These are phyloP conservation scores for Calonectris borealis DNA, from an alignment of 2,113 vertebrate species.

Conservation along the genomic window DNA sequence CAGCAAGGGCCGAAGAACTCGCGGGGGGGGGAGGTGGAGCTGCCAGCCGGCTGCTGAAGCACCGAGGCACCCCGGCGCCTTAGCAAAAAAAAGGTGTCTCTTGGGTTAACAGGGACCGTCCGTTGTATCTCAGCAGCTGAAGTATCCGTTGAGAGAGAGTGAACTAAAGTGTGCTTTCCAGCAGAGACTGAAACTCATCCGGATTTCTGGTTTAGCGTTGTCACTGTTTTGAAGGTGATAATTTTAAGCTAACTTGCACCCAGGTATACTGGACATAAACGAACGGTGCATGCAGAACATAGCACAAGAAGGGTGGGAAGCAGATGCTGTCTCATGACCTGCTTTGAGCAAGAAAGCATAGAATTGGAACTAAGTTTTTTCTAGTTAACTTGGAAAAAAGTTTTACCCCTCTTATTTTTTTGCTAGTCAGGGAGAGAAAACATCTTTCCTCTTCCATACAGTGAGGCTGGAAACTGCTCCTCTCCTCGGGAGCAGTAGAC, in stretches of 20 bases:
- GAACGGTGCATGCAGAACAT: accelerated
- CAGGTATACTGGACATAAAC: accelerated
- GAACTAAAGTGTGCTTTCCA: neutral
- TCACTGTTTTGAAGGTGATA: accelerated
- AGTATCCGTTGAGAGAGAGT: accelerated
- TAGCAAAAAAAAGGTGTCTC: accelerated
- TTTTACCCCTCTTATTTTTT: neutral
- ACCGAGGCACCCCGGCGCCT: too few relatives aligned
- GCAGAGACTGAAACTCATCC: neutral
- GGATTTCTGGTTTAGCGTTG: neutral
- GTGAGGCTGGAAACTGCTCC: neutral
- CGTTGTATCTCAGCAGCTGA: neutral
- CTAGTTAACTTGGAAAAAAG: neutral
- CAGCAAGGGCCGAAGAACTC: too few relatives aligned
- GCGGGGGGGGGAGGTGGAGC: neutral
- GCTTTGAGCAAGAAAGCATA: neutral
- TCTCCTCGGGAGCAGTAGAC: neutral
- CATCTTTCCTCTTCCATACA: neutral
- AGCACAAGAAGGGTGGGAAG: neutral
- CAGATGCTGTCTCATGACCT: neutral
- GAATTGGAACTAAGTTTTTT: neutral
- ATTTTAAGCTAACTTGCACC: neutral
- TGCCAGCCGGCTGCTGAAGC: neutral
- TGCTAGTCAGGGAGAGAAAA: neutral
- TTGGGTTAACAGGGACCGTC: accelerated